These are phyloP conservation scores for Colinus virginianus DNA, from an alignment of 2,113 vertebrate species.

Conservation along the genomic window DNA sequence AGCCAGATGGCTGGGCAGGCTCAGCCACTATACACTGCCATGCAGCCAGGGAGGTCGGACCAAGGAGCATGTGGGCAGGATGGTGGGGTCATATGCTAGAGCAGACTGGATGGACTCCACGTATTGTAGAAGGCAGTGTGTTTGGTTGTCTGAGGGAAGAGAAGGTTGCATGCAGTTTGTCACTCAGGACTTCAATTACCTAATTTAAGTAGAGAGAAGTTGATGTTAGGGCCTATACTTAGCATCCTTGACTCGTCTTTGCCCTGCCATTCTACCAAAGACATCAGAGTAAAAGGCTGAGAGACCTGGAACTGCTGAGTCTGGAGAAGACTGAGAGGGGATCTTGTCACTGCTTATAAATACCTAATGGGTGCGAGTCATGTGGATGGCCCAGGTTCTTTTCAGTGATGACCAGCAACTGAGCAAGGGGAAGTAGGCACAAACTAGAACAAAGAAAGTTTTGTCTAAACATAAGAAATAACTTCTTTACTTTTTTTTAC, in stretches of 20 bases:
- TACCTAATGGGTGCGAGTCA: neutral
- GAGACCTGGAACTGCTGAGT: neutral
- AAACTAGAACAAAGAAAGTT: neutral
- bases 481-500: neutral
- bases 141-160: neutral
- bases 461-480: neutral
- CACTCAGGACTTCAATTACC: neutral
- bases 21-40: constrained; percentile 1
- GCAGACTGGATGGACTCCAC: neutral
- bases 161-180: neutral
- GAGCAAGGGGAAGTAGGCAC: neutral
- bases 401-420: neutral
- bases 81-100: neutral
- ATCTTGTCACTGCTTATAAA: neutral
- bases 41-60: constrained; percentile 44
- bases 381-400: neutral
- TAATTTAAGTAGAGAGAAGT: neutral
- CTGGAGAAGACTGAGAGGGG: neutral
- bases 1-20: constrained; percentile 50
- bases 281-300: neutral
- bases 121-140: neutral
- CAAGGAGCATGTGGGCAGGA: neutral
- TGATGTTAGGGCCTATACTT: neutral
- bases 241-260: neutral
- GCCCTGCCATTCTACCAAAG: neutral